Base-by-base conservation (phyloP, 1,140 invertebrate genomes). In the Meloidogyne hapla region DNA sequence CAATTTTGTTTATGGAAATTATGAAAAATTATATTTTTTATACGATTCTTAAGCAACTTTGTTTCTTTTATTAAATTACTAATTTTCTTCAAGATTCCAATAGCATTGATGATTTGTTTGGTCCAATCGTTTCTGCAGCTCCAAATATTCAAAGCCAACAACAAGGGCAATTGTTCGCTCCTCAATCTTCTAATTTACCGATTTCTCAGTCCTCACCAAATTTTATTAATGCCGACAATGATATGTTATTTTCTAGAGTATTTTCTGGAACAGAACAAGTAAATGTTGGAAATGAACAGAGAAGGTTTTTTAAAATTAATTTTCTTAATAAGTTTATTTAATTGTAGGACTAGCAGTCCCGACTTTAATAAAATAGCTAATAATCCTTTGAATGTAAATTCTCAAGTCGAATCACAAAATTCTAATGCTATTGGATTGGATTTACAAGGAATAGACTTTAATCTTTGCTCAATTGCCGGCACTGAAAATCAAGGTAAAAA, bases 91-190 rank as follows among this genome's bases (percentile, higher is more conserved):
- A 56, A 56, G 48, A 56, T 4, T 56, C 48, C 0, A 56, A 56
- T n/a, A 56, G 25, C 18, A 75, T 77, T 12, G 76, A 75, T n/a
- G 76, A 77, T 75, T 66, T 77, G 33, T 77, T 77, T 56, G 64
- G 48, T 33, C 21, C 76, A 12, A 65, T 45, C 40, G 67, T 48
- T n/a, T 45, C 67, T 12, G 48, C 48, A n/a, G 48, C 48, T 56
- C 48, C 48, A 56, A 21, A n/a, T n/a, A n/a, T n/a, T 56, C 48
- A 56, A 21, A n/a, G n/a, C n/a, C 18, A n/a, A 56, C 18, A 56
- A 13, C 48, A 56, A 56, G 18, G n/a, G 4, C 48, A n/a, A n/a
- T n/a, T 56, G n/a, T 56, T 56, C 2, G 48, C 48, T n/a, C 12
- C 48, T n/a, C 48, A 56, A 3, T 1, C 48, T 1, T n/a, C 48